Percentiles rank a stretch among this genome's conserved stretches.
phyloP scores from a whole-genome alignment of 2,113 vertebrate species.

The Rhinopithecus roxellana region DNA sequence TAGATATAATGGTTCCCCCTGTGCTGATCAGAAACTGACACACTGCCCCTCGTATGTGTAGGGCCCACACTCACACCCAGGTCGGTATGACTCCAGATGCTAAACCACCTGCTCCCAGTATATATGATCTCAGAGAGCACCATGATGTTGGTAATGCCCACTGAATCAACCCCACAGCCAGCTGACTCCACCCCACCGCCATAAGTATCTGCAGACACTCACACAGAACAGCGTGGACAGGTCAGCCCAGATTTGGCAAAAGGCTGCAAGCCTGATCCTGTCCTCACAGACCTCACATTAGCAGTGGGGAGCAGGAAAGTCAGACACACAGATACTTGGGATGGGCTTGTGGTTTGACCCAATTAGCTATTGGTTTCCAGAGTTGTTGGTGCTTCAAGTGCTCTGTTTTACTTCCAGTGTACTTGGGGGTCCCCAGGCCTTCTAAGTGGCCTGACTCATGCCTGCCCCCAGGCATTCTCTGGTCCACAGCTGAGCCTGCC shows the following conservation, averaged over 20 bases:
- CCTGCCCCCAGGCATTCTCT: no score
- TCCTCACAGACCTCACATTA: not conserved
- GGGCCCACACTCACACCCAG: not conserved
- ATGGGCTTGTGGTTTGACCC: not conserved
- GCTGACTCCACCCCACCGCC: not conserved
- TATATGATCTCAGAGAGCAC: not conserved
- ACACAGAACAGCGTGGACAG: fast-evolving
- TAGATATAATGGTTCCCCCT: not conserved
- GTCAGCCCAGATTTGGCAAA: not conserved
- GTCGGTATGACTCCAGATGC: not conserved
- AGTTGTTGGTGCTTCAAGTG: not conserved
- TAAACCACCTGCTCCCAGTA: not conserved
- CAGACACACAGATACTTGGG: not conserved
- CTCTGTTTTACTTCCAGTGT: not conserved
- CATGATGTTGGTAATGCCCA: not conserved
- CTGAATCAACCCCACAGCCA: not conserved
- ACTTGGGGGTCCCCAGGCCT: not conserved
- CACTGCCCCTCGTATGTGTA: not conserved
- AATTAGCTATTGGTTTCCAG: not conserved
- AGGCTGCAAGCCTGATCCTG: not conserved
- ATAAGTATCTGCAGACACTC: fast-evolving
- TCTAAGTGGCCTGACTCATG: not conserved
- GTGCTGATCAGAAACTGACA: not conserved
- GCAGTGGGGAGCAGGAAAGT: not conserved
- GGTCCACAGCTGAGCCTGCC: not conserved